Percentiles rank a stretch among this genome's conserved stretches.
Conservation (phyloP, 2,113 vertebrate genomes). For the Chaetura pelagica region DNA sequence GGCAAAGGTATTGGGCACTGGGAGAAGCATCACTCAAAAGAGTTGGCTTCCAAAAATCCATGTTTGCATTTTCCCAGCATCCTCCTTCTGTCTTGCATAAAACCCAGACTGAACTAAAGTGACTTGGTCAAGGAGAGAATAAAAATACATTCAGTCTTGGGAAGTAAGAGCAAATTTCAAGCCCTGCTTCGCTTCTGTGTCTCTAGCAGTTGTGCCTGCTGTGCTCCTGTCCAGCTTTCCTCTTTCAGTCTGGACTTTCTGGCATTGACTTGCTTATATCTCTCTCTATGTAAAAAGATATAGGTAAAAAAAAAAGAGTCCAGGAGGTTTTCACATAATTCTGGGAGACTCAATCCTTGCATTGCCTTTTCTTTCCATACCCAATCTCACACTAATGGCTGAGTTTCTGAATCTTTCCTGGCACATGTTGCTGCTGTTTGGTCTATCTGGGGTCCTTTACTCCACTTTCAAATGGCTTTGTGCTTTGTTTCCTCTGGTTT, state of each 20-base stretch:
- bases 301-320: background rate
- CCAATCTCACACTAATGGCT: background rate
- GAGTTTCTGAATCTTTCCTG: background rate
- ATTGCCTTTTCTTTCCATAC: accelerated
- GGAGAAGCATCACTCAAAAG: background rate
- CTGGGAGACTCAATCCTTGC: background rate
- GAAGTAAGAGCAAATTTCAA: constrained; percentile 27
- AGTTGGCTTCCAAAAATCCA: background rate
- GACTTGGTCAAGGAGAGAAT: background rate
- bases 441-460: background rate
- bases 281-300: background rate
- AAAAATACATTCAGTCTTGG: accelerated
- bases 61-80: background rate
- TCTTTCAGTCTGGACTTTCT: background rate
- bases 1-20: background rate
- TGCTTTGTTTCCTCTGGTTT: background rate
- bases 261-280: background rate
- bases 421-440: background rate
- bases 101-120: background rate
- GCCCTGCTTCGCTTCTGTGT: background rate
- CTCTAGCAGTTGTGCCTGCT: background rate
- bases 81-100: background rate
- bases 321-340: background rate
- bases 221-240: accelerated
- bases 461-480: background rate